Evolutionary conservation across 2,888 invertebrate species (phyloP).

Genomic region (Caenorhabditis uteleia): DNA sequence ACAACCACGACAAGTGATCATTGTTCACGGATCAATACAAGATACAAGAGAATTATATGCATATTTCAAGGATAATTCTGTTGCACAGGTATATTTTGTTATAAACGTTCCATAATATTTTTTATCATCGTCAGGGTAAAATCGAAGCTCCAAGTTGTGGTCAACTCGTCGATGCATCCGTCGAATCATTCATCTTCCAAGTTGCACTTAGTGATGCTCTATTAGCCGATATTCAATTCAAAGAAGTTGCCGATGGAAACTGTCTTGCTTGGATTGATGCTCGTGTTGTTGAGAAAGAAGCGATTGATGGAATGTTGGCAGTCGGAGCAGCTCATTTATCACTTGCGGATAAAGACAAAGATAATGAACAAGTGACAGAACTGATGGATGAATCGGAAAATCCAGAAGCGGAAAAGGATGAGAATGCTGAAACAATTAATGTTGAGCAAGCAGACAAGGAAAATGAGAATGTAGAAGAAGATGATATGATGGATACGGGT

Average conservation of each 20-base stretch:
- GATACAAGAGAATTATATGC: constrained; percentile 78
- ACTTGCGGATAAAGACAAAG: too few relatives aligned
- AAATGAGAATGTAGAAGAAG: constrained; percentile 4
- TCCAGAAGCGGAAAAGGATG: too few relatives aligned
- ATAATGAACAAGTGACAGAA: constrained; percentile 11
- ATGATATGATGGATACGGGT: background rate
- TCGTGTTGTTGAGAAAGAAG: constrained; percentile 48
- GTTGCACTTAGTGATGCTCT: constrained; percentile 72
- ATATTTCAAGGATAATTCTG: constrained; percentile 53
- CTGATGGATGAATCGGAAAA: constrained; percentile 7
- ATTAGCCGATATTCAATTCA: constrained; percentile 33
- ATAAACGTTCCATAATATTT: constrained; percentile 7
- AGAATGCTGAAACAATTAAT: constrained; percentile 4
- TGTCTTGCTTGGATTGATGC: constrained; percentile 89
- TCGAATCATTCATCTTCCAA: constrained; percentile 97
- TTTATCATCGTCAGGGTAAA: too few relatives aligned
- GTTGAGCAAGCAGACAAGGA: constrained; percentile 2
- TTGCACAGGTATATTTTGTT: constrained; percentile 36
- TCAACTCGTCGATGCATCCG: constrained; percentile 91
- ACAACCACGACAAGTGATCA: constrained; percentile 73
- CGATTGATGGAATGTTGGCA: constrained; percentile 26
- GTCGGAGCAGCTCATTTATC: constrained; percentile 8
- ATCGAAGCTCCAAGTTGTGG: constrained; percentile 81
- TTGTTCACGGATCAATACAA: constrained; percentile 80
- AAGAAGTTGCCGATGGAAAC: constrained; percentile 77